Conservation (phyloP, 2,113 vertebrate species). For the Actenoides lindsayi region DNA sequence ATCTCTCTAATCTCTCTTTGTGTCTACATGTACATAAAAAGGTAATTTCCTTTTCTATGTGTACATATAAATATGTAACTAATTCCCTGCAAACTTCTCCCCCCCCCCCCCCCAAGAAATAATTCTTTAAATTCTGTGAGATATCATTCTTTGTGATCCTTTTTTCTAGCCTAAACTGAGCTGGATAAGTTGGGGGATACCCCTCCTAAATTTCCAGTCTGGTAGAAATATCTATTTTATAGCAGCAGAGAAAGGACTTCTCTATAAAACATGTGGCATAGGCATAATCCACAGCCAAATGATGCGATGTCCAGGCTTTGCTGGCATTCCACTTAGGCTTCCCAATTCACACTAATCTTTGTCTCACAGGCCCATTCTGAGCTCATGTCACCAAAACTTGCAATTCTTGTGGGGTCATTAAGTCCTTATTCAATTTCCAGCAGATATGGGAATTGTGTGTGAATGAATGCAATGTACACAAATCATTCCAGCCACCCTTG, state of each 20-base stretch:
- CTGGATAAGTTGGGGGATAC: background rate
- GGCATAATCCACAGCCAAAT: background rate
- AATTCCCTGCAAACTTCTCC: background rate
- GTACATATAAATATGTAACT: background rate
- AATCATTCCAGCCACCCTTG: conserved; percentile 60
- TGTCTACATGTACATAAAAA: background rate
- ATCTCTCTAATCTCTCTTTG: background rate
- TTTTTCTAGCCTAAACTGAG: background rate
- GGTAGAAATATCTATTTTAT: background rate
- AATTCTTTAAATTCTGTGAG: background rate
- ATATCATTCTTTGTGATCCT: background rate
- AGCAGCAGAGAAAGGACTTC: background rate
- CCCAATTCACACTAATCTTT: conserved; percentile 33
- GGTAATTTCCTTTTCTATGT: background rate
- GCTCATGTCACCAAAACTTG: conserved; percentile 41
- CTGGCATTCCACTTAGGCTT: conserved; percentile 30
- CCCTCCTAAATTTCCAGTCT: background rate
- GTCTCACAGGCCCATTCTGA: background rate
- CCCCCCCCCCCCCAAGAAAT: background rate
- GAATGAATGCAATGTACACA: background rate
- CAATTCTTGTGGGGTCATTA: background rate
- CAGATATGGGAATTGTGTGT: conserved; percentile 23
- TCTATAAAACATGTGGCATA: conserved; percentile 31
- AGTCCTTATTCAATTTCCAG: conserved; percentile 19
- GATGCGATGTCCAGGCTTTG: conserved; percentile 36